These are phyloP conservation scores for Dendronephthya gigantea DNA, from an alignment of 64 coral and sea anemone genomes.

Conservation along the genomic window DNA sequence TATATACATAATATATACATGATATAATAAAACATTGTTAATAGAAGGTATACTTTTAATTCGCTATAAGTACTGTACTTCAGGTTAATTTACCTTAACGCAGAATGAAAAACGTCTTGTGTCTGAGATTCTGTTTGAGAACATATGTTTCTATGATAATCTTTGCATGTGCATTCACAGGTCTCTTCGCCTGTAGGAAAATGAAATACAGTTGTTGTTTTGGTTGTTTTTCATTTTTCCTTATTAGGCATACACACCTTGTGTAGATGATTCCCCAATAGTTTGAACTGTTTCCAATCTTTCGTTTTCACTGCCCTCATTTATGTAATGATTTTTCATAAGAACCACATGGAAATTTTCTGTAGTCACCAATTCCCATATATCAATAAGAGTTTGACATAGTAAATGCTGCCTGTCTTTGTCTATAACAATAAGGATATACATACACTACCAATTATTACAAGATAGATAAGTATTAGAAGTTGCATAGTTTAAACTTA, in stretches of 20 bases:
- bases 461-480: too few relatives aligned
- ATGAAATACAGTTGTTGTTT: neutral
- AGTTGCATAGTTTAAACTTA: too few relatives aligned
- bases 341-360: constrained; percentile 9
- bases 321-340: constrained; percentile 2
- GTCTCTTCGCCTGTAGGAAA: neutral
- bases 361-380: neutral
- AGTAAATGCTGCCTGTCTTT: neutral
- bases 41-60: too few relatives aligned
- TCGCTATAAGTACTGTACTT: neutral
- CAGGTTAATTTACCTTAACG: neutral
- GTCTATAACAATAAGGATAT: neutral
- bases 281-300: constrained; percentile 2
- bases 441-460: too few relatives aligned
- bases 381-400: neutral
- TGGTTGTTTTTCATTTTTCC: neutral
- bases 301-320: neutral
- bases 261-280: neutral
- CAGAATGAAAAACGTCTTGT: neutral
- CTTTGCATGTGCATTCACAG: constrained; percentile 8
- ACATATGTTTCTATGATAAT: constrained; percentile 3
- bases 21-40: too few relatives aligned
- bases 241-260: neutral
- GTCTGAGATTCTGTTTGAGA: neutral
- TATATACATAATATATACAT: too few relatives aligned